phyloP scores from a whole-genome alignment of 2,888 invertebrate genomes.

The Drosophila nr. perissopoda region DNA sequence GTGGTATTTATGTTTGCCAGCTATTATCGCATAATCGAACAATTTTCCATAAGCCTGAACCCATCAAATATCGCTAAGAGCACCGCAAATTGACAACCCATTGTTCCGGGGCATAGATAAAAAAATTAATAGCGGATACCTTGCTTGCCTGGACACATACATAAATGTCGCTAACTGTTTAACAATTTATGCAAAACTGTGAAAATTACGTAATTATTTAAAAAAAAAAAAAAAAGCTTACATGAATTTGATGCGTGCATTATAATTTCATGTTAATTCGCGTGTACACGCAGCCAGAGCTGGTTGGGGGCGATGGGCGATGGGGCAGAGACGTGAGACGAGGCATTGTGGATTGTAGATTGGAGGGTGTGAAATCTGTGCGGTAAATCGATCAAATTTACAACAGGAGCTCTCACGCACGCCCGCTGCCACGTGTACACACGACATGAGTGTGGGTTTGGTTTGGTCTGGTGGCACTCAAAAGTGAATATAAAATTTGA shows the following conservation, averaged over 20 bases:
- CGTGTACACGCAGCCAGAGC: constrained; percentile 15
- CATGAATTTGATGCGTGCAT: constrained; percentile 56
- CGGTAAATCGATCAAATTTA: constrained; percentile 70
- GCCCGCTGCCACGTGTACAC: constrained; percentile 34
- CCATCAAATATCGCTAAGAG: constrained; percentile 28
- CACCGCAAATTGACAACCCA: constrained; percentile 28
- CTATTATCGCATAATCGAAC: constrained; percentile 53
- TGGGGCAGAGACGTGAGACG: background rate
- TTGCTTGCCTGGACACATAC: constrained; percentile 5
- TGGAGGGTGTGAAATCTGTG: constrained; percentile 42
- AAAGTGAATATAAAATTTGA: constrained; percentile 77
- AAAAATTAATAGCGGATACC: background rate
- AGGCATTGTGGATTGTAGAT: constrained; percentile 10
- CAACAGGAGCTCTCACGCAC: constrained; percentile 35
- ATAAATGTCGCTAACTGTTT: constrained; percentile 56
- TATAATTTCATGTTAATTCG: constrained; percentile 75
- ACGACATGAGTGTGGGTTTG: background rate
- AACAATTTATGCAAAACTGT: constrained; percentile 65
- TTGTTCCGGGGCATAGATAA: constrained; percentile 8
- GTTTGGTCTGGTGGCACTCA: constrained; percentile 8
- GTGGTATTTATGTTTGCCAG: constrained; percentile 6
- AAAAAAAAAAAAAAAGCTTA: constrained; percentile 37
- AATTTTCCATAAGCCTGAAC: constrained; percentile 40
- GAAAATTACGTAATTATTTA: constrained; percentile 68
- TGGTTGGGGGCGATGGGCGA: background rate